Base-by-base conservation (phyloP, 1,140 invertebrate species). In the Cyphomyrmex costatus region DNA sequence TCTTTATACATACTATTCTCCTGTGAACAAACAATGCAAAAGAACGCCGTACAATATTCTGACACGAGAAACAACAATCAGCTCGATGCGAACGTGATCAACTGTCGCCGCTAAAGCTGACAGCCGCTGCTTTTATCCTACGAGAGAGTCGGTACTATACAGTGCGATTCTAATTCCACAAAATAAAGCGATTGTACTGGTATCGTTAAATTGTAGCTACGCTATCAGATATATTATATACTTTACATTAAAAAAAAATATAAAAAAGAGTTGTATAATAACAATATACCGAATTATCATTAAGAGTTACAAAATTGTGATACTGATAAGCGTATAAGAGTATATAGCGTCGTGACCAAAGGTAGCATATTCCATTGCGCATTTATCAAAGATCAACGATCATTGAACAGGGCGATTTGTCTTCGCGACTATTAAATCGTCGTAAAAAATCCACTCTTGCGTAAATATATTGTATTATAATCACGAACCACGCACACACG, bases 1-100 rank as follows among this genome's bases (percentile, higher is more conserved):
- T 92, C 93, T 93, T 92, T 94, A 92, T 88, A 89, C 94, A 95
- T 95, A 95, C 93, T 95, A 94, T 94, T 94, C 88, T 91, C 89
- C 94, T 94, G 93, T 24, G 92, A 94, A 87, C 89, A 77, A 61
- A 61, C 36, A 6, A 63, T 16, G 3, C 10, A 19, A 49, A 4
- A 19, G 3, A 33, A 60, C 12, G 36, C 12, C 1, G 14, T 70
- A 53, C 12, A 65, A 10, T 73, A 42, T 24, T 65, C 19, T 30
- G 42, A 12, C 14, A 16, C 6, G 14, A 42, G 19, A 24, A 53
- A 42, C 33, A 53, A 42, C 33, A 12, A 27, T 68, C 12, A 21
- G 30, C 24, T 58, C 24, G 79, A 53, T 68, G n/a, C 76, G 21
- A 76, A 36, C 21, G 74, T 21, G 21, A 36, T 56, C 46, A 46